Percentiles rank a stretch among this genome's conserved stretches.
Conservation (phyloP, 2,888 invertebrate genomes). For the Orthosia gracilis region DNA sequence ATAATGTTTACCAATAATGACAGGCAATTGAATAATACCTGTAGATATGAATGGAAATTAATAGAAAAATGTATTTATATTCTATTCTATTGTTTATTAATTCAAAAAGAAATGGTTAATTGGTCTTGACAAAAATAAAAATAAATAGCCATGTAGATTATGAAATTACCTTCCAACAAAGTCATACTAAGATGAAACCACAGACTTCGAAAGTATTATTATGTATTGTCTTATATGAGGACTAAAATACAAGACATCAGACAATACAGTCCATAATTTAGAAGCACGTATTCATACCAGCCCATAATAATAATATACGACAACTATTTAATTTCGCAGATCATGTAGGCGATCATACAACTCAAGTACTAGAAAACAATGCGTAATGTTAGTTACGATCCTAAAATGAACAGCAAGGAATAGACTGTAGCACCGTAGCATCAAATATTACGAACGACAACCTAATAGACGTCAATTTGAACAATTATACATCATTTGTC, state of each 20-base stretch:
- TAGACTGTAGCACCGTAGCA: constrained; percentile 3
- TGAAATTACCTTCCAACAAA: background rate
- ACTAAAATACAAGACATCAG: background rate
- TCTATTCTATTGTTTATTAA: no score
- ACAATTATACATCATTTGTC: constrained; percentile 35
- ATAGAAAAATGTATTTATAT: no score
- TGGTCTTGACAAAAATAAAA: background rate
- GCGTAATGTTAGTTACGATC: constrained; percentile 20
- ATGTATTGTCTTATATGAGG: background rate
- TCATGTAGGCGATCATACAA: constrained; percentile 1
- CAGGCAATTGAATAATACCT: no score
- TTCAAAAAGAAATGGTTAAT: no score
- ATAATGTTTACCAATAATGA: no score
- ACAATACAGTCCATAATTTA: constrained; percentile 9
- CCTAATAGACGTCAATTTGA: constrained; percentile 41
- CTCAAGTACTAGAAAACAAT: constrained; percentile 23
- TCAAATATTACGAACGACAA: constrained; percentile 6
- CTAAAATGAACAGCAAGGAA: constrained; percentile 37
- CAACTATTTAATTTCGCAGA: constrained; percentile 3
- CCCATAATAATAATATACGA: constrained; percentile 14
- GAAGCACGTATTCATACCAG: background rate
- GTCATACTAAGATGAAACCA: background rate
- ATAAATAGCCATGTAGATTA: background rate
- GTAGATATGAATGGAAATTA: no score
- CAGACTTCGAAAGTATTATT: no score